Percentiles rank a stretch among this genome's conserved stretches.
Evolutionary conservation across 2,888 invertebrate genomes (phyloP).

Genomic region (Oscheius myriophilus): DNA sequence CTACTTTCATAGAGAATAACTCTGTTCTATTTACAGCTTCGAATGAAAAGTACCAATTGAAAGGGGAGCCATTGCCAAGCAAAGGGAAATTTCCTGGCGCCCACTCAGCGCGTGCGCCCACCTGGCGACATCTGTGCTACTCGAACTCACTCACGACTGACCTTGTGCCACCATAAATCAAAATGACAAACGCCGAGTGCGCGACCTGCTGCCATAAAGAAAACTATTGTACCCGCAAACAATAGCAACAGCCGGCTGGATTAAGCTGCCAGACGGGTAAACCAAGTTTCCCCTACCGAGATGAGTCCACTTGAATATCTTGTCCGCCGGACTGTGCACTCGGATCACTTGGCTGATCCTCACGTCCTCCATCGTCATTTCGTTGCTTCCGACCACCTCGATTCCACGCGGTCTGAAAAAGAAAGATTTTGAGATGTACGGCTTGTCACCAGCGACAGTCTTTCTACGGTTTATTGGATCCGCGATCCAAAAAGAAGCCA

Average conservation of each 20-base stretch:
- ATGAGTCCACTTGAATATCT: constrained; percentile 53
- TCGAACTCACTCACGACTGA: constrained; percentile 24
- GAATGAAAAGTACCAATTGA: too few relatives aligned
- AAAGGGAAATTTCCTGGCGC: not conserved
- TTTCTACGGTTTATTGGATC: not conserved
- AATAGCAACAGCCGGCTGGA: constrained; percentile 19
- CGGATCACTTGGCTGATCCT: constrained; percentile 20
- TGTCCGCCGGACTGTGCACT: constrained; percentile 46
- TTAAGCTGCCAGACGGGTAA: constrained; percentile 1
- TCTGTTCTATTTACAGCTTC: too few relatives aligned
- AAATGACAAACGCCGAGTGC: constrained; percentile 7
- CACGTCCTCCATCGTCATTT: constrained; percentile 30
- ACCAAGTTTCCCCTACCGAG: constrained; percentile 32
- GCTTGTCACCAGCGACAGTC: too few relatives aligned
- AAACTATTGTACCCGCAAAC: not conserved
- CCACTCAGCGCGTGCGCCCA: constrained; percentile 16
- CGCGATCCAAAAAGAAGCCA: constrained; percentile 6
- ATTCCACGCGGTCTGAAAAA: constrained; percentile 16
- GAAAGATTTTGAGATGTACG: not conserved
- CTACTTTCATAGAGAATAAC: too few relatives aligned
- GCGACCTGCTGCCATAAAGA: not conserved
- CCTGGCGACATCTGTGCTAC: constrained; percentile 32
- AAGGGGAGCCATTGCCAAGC: too few relatives aligned
- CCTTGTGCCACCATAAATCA: constrained; percentile 22
- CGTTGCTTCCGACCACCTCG: constrained; percentile 1